Evolutionary conservation across 2,888 invertebrate genomes (phyloP).

Genomic region (Cantharis rufa): DNA sequence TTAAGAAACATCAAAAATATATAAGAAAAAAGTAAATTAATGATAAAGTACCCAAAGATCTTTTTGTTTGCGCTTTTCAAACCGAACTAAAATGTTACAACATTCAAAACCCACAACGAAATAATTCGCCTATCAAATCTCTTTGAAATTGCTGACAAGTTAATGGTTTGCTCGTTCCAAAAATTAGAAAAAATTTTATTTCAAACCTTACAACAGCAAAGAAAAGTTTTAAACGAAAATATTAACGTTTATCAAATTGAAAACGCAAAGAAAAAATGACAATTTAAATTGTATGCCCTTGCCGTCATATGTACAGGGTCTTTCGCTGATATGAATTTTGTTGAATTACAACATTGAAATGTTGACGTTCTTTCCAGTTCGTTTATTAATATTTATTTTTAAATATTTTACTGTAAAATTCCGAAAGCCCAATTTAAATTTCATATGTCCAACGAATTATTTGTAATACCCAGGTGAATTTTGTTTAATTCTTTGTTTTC

Average conservation of each 20-base stretch:
- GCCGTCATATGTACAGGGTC: background rate
- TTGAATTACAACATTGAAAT: too few species aligned
- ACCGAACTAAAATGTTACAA: background rate
- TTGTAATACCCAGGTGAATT: too few species aligned
- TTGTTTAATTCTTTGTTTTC: too few species aligned
- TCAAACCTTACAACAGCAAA: background rate
- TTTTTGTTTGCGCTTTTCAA: background rate
- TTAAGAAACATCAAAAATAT: conserved; percentile 40
- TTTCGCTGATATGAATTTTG: background rate
- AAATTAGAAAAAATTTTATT: background rate
- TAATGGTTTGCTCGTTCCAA: background rate
- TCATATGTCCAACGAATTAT: too few species aligned
- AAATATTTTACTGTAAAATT: too few species aligned
- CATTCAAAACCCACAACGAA: background rate
- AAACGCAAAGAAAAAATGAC: background rate
- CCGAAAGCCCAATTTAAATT: too few species aligned
- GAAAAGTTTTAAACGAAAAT: background rate
- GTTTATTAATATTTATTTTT: too few species aligned
- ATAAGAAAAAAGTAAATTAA: conserved; percentile 44
- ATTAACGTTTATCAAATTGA: background rate
- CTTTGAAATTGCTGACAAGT: background rate
- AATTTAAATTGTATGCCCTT: background rate
- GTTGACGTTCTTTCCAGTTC: too few species aligned
- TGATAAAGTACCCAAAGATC: conserved; percentile 38
- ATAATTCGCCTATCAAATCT: background rate